Evolutionary conservation across 2,797 vertebrate species (phyloP), one percentile per base, ranked within the genome.

Genomic region (Sylvia borin): DNA sequence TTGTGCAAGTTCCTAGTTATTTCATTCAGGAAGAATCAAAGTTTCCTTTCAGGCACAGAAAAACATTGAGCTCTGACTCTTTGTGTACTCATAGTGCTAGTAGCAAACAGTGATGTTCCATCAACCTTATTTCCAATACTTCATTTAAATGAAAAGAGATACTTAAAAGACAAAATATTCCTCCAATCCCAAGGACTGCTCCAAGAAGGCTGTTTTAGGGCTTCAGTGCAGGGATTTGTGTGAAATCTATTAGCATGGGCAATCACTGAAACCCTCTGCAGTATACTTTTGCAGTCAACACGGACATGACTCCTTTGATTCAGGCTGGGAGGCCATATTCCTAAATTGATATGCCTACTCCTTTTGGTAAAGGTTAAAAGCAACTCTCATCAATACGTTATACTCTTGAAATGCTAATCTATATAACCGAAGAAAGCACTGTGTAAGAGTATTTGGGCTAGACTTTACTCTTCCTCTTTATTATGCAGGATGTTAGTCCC

Each of bases 11-110:
- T 95, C 85, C 91, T 72, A 94, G 66, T 74, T 88, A 45, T 93
- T 96, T 95, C 93, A 94, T 67, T 86, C 94, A 96, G 91, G 93
- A 97, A 96, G 95, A 97, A 96, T 93, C 82, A 70, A 97, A 91
- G 66, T 93, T 96, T 96, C 92, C 95, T 94, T 90, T 93, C 83
- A 91, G 66, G 15, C 82, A 73, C 65, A 93, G 75, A 94, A 96
- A 93, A 96, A 93, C 84, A 94, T 1, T 27, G 47, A 88, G 81
- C 54, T 94, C 36, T 68, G 54, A 70, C 48, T 71, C 89, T 80
- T 74, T 91, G 51, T 72, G 43, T 13, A 83, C 80, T n/a, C 54
- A 62, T 12, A 31, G 31, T 5, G 29, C 34, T 72, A 51, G 20
- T 2, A 68, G 31, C 50, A 76, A 32, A 76, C 5, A 76, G 58